Conservation (phyloP, 1,140 invertebrate species). For the Hesperophylax magnus region DNA sequence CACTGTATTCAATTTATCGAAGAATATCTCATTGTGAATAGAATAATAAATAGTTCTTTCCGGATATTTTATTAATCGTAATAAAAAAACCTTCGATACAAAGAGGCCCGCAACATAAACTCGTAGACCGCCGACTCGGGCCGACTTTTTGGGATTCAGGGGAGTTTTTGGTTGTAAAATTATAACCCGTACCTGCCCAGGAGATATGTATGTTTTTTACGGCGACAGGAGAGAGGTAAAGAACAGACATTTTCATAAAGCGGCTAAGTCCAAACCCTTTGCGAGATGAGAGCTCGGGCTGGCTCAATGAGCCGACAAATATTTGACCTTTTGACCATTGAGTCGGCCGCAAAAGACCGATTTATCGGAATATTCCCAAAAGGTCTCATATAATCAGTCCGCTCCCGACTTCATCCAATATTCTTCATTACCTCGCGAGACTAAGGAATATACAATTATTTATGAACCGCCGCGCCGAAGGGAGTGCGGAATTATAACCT, state of each 20-base stretch:
- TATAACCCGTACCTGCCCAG: constrained; percentile 13
- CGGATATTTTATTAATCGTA: background rate
- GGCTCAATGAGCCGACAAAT: constrained; percentile 49
- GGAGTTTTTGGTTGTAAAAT: constrained; percentile 26
- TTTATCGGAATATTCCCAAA: constrained; percentile 53
- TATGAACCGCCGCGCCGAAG: background rate
- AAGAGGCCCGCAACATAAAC: background rate
- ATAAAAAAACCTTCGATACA: background rate
- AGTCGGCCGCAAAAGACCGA: constrained; percentile 52
- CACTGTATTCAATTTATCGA: background rate
- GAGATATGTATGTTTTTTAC: constrained; percentile 33
- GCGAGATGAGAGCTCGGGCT: constrained; percentile 1
- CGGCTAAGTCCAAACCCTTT: background rate
- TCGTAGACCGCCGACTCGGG: background rate
- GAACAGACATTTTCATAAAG: constrained; percentile 45
- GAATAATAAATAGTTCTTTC: constrained; percentile 1
- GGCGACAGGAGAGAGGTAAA: constrained; percentile 28
- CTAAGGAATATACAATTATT: background rate
- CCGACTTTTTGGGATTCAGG: background rate
- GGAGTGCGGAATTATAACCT: constrained; percentile 36
- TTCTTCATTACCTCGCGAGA: constrained; percentile 4
- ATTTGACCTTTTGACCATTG: constrained; percentile 52
- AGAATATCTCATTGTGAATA: background rate
- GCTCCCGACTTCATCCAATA: constrained; percentile 19
- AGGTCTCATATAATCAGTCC: constrained; percentile 55